phyloP scores from a whole-genome alignment of 2,797 vertebrate species.

The Stomatorhinus walkeri region DNA sequence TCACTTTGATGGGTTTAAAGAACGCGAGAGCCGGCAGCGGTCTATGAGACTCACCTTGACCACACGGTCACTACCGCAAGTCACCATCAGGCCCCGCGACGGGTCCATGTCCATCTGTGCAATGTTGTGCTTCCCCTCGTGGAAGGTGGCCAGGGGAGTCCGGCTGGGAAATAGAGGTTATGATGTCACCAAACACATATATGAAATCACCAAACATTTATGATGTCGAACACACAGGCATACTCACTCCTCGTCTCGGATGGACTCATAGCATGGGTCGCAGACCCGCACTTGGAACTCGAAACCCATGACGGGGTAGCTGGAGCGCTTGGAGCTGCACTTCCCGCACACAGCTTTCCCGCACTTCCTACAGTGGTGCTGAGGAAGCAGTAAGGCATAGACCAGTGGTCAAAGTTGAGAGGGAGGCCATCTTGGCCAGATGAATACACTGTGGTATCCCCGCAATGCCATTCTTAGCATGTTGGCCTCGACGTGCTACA shows the following conservation, averaged over 20 bases:
- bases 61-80: conserved; percentile 85
- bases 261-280: conserved; percentile 81
- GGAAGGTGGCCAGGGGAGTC: conserved; percentile 85
- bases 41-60: conserved; percentile 72
- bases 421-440: neutral
- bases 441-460: neutral
- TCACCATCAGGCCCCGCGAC: conserved; percentile 89
- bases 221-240: neutral
- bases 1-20: too few relatives aligned
- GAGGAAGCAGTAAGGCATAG: conserved; percentile 16
- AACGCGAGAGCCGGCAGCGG: too few relatives aligned
- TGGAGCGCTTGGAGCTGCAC: conserved; percentile 90
- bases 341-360: conserved; percentile 90
- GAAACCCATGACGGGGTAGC: conserved; percentile 91
- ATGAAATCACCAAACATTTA: neutral
- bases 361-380: conserved; percentile 98
- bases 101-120: conserved; percentile 92
- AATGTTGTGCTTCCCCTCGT: conserved; percentile 97
- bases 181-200: neutral
- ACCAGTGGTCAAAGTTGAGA: neutral
- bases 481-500: neutral
- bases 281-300: conserved; percentile 96
- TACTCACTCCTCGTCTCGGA: conserved; percentile 97
- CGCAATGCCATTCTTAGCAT: neutral
- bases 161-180: conserved; percentile 57